These are phyloP conservation scores for Strigamia maritima DNA, from an alignment of 2,888 invertebrate genomes.

Conservation along the genomic window DNA sequence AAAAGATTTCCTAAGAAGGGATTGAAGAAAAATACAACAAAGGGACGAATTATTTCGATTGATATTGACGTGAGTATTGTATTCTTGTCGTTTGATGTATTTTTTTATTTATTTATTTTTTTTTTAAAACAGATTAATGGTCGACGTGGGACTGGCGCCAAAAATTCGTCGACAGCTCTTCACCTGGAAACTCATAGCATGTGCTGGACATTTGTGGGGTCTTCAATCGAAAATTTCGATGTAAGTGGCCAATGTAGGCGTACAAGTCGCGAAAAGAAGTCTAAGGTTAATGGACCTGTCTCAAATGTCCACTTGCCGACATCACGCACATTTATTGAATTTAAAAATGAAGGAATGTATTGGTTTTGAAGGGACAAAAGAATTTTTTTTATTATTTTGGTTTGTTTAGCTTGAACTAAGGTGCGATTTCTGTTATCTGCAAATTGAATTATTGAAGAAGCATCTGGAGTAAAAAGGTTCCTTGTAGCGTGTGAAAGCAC, in stretches of 20 bases:
- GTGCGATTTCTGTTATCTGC: too few relatives aligned
- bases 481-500: neutral
- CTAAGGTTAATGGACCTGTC: conserved; percentile 7
- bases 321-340: neutral
- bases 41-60: neutral
- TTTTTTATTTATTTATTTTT: neutral
- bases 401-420: too few relatives aligned
- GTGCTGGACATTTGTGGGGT: neutral
- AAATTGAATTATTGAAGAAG: too few relatives aligned
- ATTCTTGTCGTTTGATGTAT: neutral
- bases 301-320: neutral
- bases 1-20: conserved; percentile 18
- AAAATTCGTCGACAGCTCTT: neutral
- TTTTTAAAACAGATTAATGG: neutral
- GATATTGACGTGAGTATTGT: conserved; percentile 2
- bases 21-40: conserved; percentile 11
- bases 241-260: neutral
- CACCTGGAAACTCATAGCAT: conserved; percentile 3
- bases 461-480: too few relatives aligned
- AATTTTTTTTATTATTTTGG: neutral
- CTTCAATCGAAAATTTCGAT: conserved; percentile 22
- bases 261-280: neutral
- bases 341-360: neutral
- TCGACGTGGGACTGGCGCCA: neutral
- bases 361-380: neutral